A percentile compares a stretch with the other conserved stretches of the same genome.
Evolutionary conservation across 2,113 vertebrate genomes (phyloP).

Genomic region (Sula dactylatra): DNA sequence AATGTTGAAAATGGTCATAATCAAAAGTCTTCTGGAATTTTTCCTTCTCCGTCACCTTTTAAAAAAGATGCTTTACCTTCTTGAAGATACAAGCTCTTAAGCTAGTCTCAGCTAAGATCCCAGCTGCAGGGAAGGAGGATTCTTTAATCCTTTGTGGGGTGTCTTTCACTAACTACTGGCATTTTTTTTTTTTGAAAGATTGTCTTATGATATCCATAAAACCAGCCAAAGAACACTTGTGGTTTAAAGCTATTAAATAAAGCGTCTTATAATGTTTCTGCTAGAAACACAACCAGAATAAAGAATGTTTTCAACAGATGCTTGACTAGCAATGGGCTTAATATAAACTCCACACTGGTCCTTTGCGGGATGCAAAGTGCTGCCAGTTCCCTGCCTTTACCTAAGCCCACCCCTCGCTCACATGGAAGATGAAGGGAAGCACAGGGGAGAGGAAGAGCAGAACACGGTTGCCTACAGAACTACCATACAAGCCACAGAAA

Average conservation of each 20-base stretch:
- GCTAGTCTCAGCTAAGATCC: not conserved
- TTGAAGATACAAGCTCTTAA: not conserved
- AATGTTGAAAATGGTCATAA: not conserved
- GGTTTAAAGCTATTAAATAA: not conserved
- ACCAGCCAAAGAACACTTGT: conserved; percentile 37
- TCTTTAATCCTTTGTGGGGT: not conserved
- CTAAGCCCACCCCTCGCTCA: not conserved
- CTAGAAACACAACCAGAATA: not conserved
- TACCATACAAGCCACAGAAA: conserved; percentile 39
- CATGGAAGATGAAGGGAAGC: conserved; percentile 21
- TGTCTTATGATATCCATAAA: not conserved
- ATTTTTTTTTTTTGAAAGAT: not conserved
- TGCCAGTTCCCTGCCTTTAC: not conserved
- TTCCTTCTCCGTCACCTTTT: not conserved
- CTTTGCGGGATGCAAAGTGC: not conserved
- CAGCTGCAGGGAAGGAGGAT: not conserved
- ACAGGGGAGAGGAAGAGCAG: conserved; percentile 1
- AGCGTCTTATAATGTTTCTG: not conserved
- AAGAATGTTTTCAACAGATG: conserved; percentile 15
- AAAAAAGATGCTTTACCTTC: not conserved
- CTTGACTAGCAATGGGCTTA: not conserved
- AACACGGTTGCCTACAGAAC: conserved; percentile 22
- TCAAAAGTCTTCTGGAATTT: not conserved
- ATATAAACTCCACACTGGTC: not conserved
- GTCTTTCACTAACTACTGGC: not conserved